phyloP scores from a whole-genome alignment of 2,113 vertebrate species.

The Archocentrus centrarchus region DNA sequence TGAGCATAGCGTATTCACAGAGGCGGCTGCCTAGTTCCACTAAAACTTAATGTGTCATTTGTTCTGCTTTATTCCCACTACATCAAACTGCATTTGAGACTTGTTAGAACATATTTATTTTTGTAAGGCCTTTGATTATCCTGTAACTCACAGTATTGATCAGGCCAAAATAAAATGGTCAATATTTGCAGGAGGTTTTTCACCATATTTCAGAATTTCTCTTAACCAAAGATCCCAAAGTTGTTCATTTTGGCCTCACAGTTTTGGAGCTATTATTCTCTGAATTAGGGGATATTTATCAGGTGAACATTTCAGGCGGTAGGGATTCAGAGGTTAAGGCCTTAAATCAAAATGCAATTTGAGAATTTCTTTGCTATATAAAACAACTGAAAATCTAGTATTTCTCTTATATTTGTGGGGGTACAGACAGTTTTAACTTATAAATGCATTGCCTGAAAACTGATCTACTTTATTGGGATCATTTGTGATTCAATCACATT shows the following conservation, averaged over 20 bases:
- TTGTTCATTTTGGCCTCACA: not conserved
- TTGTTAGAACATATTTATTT: not conserved
- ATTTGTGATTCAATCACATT: not conserved
- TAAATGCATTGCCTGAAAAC: not conserved
- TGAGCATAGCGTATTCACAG: not conserved
- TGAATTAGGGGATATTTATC: not conserved
- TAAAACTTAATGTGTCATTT: not conserved
- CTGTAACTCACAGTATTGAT: not conserved
- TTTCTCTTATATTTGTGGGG: not conserved
- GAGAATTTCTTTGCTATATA: not conserved
- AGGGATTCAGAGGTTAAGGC: not conserved
- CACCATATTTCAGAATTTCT: not conserved
- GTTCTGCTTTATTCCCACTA: not conserved
- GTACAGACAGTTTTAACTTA: not conserved
- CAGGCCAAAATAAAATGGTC: not conserved
- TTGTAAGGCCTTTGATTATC: not conserved
- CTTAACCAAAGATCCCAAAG: not conserved
- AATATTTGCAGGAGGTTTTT: not conserved
- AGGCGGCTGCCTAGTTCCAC: not conserved
- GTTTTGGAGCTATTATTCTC: not conserved
- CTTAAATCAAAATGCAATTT: not conserved
- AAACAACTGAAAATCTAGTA: not conserved
- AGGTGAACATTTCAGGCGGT: not conserved
- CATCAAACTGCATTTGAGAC: not conserved
- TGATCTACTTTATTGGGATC: not conserved